These are phyloP conservation scores for Tinea pellionella DNA, from an alignment of 2,888 invertebrate species.

Conservation along the genomic window DNA sequence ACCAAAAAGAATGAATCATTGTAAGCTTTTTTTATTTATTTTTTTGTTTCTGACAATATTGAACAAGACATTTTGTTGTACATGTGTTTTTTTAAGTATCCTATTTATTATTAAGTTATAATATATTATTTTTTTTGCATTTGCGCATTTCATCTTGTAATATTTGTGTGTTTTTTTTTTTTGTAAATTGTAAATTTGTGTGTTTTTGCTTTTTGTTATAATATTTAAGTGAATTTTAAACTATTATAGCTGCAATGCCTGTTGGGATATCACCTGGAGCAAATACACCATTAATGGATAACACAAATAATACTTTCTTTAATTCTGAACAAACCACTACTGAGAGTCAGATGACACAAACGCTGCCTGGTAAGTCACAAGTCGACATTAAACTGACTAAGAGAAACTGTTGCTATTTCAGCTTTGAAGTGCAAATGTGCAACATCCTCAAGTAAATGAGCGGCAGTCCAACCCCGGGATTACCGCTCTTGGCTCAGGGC, in stretches of 20 bases:
- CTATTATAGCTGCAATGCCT: conserved; percentile 50
- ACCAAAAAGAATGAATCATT: conserved; percentile 74
- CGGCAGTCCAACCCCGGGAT: no score
- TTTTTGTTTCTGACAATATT: conserved; percentile 14
- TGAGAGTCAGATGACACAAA: conserved; percentile 53
- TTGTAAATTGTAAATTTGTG: neutral
- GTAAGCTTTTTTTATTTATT: conserved; percentile 66
- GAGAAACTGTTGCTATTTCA: no score
- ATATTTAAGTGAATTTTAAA: neutral
- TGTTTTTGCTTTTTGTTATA: conserved; percentile 13
- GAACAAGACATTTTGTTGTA: conserved; percentile 8
- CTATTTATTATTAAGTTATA: no score
- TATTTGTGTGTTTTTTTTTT: neutral
- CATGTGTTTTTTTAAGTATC: no score
- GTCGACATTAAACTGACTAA: neutral
- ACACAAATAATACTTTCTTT: conserved; percentile 51
- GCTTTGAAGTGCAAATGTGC: no score
- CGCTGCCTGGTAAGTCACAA: conserved; percentile 38
- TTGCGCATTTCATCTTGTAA: neutral
- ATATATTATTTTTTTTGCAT: neutral
- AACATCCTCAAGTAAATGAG: no score
- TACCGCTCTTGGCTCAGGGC: no score
- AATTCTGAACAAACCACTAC: conserved; percentile 47
- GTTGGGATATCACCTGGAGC: conserved; percentile 59
- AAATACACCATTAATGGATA: conserved; percentile 54